Evolutionary conservation across 2,797 vertebrate genomes (phyloP).

Genomic region (Poecilia picta): DNA sequence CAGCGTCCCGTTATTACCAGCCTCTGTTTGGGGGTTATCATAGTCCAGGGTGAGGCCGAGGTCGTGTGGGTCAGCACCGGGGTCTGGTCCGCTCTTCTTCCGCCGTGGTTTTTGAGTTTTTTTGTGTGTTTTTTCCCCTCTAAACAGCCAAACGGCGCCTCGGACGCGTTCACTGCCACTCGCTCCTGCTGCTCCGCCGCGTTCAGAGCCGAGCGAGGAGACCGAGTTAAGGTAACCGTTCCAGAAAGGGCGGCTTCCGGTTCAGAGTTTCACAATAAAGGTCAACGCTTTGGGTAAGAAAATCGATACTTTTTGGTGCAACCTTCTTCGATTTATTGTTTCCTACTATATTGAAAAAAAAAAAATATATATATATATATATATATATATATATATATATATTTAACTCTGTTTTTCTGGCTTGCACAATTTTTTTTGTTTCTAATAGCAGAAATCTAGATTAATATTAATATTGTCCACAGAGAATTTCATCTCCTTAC

Average conservation of each 20-base stretch:
- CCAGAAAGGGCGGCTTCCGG: not conserved
- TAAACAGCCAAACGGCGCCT: conserved; percentile 64
- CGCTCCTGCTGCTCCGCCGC: conserved; percentile 64
- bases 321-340: not conserved
- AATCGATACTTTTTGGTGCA: not conserved
- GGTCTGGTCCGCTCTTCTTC: conserved; percentile 44
- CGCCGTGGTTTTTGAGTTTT: conserved; percentile 35
- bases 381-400: not conserved
- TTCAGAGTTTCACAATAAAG: conserved; percentile 51
- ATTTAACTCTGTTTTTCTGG: not conserved
- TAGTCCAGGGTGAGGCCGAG: conserved; percentile 59
- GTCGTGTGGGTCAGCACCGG: conserved; percentile 48
- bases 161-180: conserved; percentile 69
- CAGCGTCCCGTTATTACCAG: conserved; percentile 37
- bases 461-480: too few species aligned
- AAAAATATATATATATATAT: too few species aligned
- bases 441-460: not conserved
- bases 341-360: too few species aligned
- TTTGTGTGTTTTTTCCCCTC: conserved; percentile 43
- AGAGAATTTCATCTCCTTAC: too few species aligned
- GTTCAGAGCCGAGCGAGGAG: conserved; percentile 45
- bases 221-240: not conserved
- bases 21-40: conserved; percentile 34
- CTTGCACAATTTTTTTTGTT: not conserved
- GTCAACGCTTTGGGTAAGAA: not conserved